Conservation (phyloP, 1,140 invertebrate species). For the Druon quercuslanigerum region DNA sequence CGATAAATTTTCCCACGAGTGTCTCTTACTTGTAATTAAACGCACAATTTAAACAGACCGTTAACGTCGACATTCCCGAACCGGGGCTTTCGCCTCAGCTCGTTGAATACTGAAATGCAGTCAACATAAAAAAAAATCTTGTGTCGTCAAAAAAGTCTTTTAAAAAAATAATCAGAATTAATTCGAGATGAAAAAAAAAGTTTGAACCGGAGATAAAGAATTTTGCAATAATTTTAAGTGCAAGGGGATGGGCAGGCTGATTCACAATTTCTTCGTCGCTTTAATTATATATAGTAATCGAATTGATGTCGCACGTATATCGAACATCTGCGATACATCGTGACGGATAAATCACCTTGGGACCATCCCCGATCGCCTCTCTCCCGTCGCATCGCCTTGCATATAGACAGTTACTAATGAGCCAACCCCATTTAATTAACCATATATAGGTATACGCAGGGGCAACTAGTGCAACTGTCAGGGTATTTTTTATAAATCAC, state of each 20-base stretch:
- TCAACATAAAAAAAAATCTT: constrained; percentile 16
- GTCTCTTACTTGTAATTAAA: constrained; percentile 75
- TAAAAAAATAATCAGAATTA: background rate
- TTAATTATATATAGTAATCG: constrained; percentile 28
- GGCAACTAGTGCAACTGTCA: constrained; percentile 49
- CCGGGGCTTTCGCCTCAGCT: constrained; percentile 52
- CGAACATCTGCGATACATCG: constrained; percentile 63
- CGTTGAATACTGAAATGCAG: constrained; percentile 47
- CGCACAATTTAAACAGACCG: constrained; percentile 72
- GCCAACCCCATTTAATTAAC: constrained; percentile 65
- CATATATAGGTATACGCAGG: constrained; percentile 39
- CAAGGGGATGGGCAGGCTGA: constrained; percentile 4
- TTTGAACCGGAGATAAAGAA: no score
- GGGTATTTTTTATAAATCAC: constrained; percentile 49
- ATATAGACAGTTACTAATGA: constrained; percentile 67
- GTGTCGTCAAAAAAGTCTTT: background rate
- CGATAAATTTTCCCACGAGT: constrained; percentile 70
- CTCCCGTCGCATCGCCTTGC: constrained; percentile 62
- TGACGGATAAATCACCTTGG: constrained; percentile 64
- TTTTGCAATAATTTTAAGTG: constrained; percentile 4
- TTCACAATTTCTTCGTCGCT: background rate
- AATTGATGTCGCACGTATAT: constrained; percentile 37
- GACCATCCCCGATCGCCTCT: constrained; percentile 62
- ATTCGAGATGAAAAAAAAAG: background rate
- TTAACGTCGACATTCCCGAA: constrained; percentile 68